Evolutionary conservation across 2,888 invertebrate species (phyloP).

Genomic region (Xiphydria camelus): DNA sequence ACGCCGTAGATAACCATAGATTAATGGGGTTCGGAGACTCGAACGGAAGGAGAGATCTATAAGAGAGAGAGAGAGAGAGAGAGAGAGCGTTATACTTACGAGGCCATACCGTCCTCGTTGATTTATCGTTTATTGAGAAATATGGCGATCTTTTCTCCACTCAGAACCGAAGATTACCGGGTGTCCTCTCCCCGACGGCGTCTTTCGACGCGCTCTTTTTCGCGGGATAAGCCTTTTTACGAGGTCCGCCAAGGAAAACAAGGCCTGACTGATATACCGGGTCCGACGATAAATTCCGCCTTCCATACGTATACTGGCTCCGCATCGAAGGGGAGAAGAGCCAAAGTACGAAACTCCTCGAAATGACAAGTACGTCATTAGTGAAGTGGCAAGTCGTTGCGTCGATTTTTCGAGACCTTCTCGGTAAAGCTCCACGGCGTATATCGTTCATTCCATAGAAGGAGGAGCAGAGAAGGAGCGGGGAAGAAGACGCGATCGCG

Average conservation of each 20-base stretch:
- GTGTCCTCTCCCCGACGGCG: slow-evolving; percentile 20
- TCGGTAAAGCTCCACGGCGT: too few relatives aligned
- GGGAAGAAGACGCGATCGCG: too few relatives aligned
- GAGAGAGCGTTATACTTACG: slow-evolving; percentile 17
- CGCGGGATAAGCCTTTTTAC: slow-evolving; percentile 7
- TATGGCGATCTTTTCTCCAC: slow-evolving; percentile 46
- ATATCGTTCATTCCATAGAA: too few relatives aligned
- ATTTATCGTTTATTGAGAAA: slow-evolving; percentile 59
- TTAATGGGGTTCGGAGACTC: slow-evolving; percentile 52
- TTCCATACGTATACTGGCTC: too few relatives aligned
- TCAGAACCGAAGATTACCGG: slow-evolving; percentile 50
- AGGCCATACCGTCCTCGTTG: slow-evolving; percentile 39
- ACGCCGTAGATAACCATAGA: slow-evolving; percentile 58
- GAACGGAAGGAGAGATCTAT: slow-evolving; percentile 36
- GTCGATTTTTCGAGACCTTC: too few relatives aligned
- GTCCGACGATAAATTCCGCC: neutral
- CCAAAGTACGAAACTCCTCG: too few relatives aligned
- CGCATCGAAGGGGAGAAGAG: too few relatives aligned
- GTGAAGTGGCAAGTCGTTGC: too few relatives aligned
- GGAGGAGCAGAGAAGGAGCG: too few relatives aligned
- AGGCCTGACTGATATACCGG: neutral
- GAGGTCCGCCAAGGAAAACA: neutral
- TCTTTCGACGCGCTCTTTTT: slow-evolving; percentile 18
- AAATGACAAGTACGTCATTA: too few relatives aligned
- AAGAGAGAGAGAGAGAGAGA: slow-evolving; percentile 32